A percentile compares a stretch with the other conserved stretches of the same genome.
Evolutionary conservation across 2,797 vertebrate species (phyloP).

Genomic region (Sebastes iracundus): DNA sequence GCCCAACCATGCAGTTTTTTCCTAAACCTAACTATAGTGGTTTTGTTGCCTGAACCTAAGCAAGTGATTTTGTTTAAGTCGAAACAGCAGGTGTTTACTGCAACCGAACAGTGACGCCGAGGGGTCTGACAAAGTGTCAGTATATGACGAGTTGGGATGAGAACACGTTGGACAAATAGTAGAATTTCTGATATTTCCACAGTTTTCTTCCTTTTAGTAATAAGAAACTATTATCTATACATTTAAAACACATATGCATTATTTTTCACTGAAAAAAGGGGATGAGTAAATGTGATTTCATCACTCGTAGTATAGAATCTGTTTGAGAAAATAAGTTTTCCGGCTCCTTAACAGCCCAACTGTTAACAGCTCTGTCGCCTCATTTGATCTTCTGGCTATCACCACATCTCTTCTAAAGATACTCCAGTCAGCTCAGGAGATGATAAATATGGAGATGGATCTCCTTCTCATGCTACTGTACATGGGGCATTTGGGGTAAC

Average conservation of each 20-base stretch:
- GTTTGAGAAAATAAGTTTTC: background rate
- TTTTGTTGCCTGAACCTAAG: too few relatives aligned
- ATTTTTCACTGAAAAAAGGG: background rate
- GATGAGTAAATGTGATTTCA: background rate
- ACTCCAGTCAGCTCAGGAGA: background rate
- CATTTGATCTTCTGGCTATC: background rate
- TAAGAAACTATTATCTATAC: background rate
- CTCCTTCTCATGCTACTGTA: background rate
- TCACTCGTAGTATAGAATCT: background rate
- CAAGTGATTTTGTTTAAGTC: too few relatives aligned
- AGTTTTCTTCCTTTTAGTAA: background rate
- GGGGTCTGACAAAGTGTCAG: too few relatives aligned
- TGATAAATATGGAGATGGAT: background rate
- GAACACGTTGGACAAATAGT: background rate
- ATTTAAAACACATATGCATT: background rate
- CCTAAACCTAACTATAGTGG: too few relatives aligned
- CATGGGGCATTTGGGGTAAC: constrained; percentile 4
- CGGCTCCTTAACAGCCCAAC: background rate
- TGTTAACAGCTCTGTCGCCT: background rate
- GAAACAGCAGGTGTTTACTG: too few relatives aligned
- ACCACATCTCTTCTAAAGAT: background rate
- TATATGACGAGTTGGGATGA: too few relatives aligned
- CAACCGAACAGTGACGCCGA: too few relatives aligned
- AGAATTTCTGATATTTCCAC: background rate
- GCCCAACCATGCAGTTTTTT: too few relatives aligned